Evolutionary conservation across 1,140 invertebrate species (phyloP).

Genomic region (Diplogasteroides magnus): DNA sequence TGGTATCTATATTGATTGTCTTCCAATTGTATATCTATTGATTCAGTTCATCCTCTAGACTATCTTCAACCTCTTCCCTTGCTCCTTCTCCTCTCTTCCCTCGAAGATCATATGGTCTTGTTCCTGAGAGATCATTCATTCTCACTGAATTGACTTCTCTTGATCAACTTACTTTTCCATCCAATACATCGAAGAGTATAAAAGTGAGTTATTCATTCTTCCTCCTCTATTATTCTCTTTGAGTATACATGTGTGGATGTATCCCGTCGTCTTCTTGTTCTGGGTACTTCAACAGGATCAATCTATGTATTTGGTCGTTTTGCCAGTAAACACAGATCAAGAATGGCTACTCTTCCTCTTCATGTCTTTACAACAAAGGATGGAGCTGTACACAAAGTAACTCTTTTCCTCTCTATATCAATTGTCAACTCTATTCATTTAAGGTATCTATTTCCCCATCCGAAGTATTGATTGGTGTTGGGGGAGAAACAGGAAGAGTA

Average conservation of each 20-base stretch:
- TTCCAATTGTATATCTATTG: too few relatives aligned
- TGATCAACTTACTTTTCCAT: conserved; percentile 24
- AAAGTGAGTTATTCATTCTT: conserved; percentile 11
- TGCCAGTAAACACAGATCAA: neutral
- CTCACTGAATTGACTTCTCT: conserved; percentile 26
- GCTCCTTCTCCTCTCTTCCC: too few relatives aligned
- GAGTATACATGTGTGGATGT: conserved; percentile 28
- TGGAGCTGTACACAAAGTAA: conserved; percentile 14
- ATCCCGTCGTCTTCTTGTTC: conserved; percentile 12
- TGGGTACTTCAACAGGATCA: conserved; percentile 24
- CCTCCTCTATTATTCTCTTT: neutral
- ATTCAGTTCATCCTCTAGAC: too few relatives aligned
- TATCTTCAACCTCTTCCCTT: too few relatives aligned
- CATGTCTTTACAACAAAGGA: conserved; percentile 23
- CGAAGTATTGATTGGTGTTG: conserved; percentile 21
- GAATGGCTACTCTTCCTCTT: conserved; percentile 3
- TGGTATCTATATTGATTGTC: too few relatives aligned
- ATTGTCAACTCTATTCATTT: neutral
- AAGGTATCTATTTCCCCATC: conserved; percentile 12
- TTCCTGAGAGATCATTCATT: conserved; percentile 3
- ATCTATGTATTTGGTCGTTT: conserved; percentile 17
- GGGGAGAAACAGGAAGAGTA: conserved; percentile 21
- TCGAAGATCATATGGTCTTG: too few relatives aligned
- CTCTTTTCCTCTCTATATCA: too few relatives aligned
- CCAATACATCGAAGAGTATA: conserved; percentile 19